Evolutionary conservation across 1,140 invertebrate species (phyloP).

Genomic region (Melanaphis sacchari): DNA sequence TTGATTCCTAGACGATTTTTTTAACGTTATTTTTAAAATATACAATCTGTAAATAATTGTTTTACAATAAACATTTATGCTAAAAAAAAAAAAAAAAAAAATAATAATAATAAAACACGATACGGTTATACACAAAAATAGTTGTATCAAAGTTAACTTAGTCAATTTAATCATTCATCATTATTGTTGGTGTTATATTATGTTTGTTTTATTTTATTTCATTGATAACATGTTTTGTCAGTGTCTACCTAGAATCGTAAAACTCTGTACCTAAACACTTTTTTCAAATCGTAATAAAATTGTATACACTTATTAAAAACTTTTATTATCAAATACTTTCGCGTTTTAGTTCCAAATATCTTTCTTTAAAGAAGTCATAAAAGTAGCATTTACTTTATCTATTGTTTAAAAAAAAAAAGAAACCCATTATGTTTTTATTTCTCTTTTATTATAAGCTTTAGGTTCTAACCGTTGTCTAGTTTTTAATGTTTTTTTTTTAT

Average conservation of each 20-base stretch:
- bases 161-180: background rate
- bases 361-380: background rate
- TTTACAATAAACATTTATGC: too few species aligned
- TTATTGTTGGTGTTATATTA: background rate
- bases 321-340: slow-evolving; percentile 35
- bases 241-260: background rate
- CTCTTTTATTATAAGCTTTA: slow-evolving; percentile 21
- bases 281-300: slow-evolving; percentile 15
- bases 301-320: slow-evolving; percentile 28
- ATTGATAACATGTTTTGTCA: background rate
- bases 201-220: background rate
- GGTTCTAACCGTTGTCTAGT: slow-evolving; percentile 20
- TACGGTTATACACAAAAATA: too few species aligned
- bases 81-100: too few species aligned
- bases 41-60: too few species aligned
- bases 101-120: too few species aligned
- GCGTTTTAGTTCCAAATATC: slow-evolving; percentile 31
- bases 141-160: background rate
- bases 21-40: too few species aligned
- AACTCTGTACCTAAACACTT: background rate
- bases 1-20: background rate
- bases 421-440: background rate
- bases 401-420: background rate
- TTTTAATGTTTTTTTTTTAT: slow-evolving; percentile 24
- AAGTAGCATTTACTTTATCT: slow-evolving; percentile 32